Conservation (phyloP, 2,797 vertebrate species). For the Gallinago nigripennis region DNA sequence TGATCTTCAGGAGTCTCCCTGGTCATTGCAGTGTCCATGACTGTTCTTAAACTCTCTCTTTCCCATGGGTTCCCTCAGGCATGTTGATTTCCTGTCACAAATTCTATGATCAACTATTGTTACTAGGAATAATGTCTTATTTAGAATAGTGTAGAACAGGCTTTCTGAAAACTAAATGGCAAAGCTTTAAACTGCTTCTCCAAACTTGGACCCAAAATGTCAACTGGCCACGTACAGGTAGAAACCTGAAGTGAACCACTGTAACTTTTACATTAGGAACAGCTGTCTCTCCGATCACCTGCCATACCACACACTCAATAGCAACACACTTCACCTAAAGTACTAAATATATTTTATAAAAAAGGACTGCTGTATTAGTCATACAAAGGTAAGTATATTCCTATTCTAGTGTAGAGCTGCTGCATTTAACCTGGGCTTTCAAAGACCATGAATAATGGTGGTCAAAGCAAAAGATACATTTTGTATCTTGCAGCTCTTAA, state of each 20-base stretch:
- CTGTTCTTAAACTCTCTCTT: background rate
- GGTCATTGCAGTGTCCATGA: background rate
- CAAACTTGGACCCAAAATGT: background rate
- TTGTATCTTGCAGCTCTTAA: background rate
- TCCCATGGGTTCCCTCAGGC: background rate
- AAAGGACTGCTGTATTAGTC: background rate
- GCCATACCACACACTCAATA: background rate
- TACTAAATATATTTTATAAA: background rate
- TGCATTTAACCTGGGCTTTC: background rate
- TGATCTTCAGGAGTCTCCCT: background rate
- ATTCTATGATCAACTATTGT: background rate
- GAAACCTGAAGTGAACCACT: background rate
- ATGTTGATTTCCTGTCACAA: background rate
- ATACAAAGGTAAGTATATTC: background rate
- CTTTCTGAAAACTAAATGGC: background rate
- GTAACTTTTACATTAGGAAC: background rate
- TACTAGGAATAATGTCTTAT: background rate
- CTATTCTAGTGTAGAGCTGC: background rate
- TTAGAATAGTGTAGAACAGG: background rate
- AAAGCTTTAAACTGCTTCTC: background rate
- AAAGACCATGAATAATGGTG: background rate
- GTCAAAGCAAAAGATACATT: background rate
- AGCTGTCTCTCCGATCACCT: background rate
- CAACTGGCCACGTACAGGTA: background rate
- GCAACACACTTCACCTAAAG: background rate